Evolutionary conservation across 2,113 vertebrate species (phyloP).

Genomic region (Mystacornis crossleyi): DNA sequence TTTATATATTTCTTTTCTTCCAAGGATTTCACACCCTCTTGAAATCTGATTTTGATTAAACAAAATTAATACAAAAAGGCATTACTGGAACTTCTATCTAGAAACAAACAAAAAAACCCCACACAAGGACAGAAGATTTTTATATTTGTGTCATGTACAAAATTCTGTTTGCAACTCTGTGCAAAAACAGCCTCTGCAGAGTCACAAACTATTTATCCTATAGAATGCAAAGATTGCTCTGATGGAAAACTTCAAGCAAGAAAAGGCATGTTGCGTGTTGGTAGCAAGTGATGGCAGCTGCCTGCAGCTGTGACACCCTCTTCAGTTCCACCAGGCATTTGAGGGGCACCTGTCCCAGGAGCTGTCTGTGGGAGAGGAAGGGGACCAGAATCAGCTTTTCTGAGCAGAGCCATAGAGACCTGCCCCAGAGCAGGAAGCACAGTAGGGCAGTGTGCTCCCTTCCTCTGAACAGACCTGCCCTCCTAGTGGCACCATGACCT

Average conservation of each 20-base stretch:
- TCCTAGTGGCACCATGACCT: neutral
- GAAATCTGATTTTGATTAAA: neutral
- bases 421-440: neutral
- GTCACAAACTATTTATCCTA: neutral
- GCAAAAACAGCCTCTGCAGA: neutral
- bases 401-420: neutral
- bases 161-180: neutral
- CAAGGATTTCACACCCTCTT: neutral
- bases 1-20: neutral
- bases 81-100: neutral
- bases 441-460: neutral
- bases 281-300: fast-evolving
- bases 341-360: neutral
- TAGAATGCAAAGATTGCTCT: neutral
- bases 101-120: neutral
- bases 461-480: neutral
- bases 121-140: neutral
- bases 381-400: neutral
- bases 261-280: fast-evolving
- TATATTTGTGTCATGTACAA: neutral
- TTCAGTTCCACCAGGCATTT: neutral
- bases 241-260: neutral
- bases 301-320: neutral
- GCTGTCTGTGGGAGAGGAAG: neutral
- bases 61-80: neutral